Conservation (phyloP, 2,113 vertebrate genomes). For the Rhegmatorhina hoffmannsi region DNA sequence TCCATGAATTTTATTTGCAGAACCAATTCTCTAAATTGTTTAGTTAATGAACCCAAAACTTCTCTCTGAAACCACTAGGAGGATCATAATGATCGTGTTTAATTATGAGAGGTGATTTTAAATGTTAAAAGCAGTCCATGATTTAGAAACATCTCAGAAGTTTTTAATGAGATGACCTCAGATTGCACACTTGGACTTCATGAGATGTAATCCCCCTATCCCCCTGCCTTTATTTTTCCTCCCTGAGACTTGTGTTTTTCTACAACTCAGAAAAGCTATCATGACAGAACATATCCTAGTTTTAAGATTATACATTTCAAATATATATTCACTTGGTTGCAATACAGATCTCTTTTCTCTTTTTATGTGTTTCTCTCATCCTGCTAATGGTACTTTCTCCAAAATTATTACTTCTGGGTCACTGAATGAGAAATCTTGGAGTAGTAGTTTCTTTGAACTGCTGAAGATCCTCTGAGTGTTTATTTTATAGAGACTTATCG, state of each 20-base stretch:
- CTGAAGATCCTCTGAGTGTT: neutral
- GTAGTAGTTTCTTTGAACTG: neutral
- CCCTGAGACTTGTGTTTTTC: neutral
- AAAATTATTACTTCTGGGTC: neutral
- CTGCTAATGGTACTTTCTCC: neutral
- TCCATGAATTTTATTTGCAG: neutral
- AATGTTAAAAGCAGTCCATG: neutral
- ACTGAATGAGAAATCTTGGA: neutral
- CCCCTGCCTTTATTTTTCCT: accelerated
- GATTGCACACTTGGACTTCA: neutral
- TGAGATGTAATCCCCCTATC: neutral
- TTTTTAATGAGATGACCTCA: neutral
- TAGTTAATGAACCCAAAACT: neutral
- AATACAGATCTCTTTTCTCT: neutral
- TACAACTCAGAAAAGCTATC: neutral
- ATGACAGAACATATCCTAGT: neutral
- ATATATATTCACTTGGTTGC: neutral
- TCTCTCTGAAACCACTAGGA: neutral
- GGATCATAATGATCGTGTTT: neutral
- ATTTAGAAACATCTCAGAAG: neutral
- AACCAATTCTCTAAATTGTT: neutral
- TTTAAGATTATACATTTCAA: neutral
- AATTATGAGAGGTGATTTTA: neutral
- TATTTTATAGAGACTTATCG: neutral
- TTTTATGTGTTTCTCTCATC: neutral